These are phyloP conservation scores for Drepana arcuata DNA, from an alignment of 1,140 invertebrate species.

Conservation along the genomic window DNA sequence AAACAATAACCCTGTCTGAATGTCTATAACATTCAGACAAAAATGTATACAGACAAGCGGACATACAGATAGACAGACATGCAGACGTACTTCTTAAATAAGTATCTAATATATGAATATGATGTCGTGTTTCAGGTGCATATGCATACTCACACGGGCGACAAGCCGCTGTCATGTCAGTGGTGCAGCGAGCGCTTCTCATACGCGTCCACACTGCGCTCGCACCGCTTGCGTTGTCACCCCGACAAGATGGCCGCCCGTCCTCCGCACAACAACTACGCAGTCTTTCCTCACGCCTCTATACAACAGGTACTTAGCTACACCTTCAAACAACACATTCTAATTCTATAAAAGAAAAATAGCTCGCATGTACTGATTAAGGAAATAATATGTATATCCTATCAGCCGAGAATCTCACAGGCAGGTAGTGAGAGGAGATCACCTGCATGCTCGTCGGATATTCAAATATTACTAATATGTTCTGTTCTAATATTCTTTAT, in stretches of 20 bases:
- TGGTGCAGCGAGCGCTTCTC: conserved; percentile 68
- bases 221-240: conserved; percentile 62
- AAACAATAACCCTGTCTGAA: too few species aligned
- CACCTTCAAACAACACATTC: too few species aligned
- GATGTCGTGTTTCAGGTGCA: conserved; percentile 44
- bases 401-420: too few species aligned
- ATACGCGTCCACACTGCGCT: conserved; percentile 65
- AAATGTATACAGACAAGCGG: background rate
- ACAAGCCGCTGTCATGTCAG: conserved; percentile 66
- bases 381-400: too few species aligned
- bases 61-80: too few species aligned
- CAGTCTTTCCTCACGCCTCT: conserved; percentile 16
- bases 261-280: conserved; percentile 16
- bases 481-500: too few species aligned
- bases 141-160: conserved; percentile 65
- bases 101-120: conserved; percentile 1
- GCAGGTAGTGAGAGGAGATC: too few species aligned
- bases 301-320: conserved; percentile 18
- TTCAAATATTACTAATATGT: too few species aligned
- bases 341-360: too few species aligned
- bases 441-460: too few species aligned
- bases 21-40: background rate
- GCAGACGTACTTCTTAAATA: too few species aligned
- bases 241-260: conserved; percentile 48
- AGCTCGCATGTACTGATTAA: too few species aligned